These are phyloP conservation scores for Melanerpes aurifrons DNA, from an alignment of 2,113 vertebrate genomes.

Conservation along the genomic window DNA sequence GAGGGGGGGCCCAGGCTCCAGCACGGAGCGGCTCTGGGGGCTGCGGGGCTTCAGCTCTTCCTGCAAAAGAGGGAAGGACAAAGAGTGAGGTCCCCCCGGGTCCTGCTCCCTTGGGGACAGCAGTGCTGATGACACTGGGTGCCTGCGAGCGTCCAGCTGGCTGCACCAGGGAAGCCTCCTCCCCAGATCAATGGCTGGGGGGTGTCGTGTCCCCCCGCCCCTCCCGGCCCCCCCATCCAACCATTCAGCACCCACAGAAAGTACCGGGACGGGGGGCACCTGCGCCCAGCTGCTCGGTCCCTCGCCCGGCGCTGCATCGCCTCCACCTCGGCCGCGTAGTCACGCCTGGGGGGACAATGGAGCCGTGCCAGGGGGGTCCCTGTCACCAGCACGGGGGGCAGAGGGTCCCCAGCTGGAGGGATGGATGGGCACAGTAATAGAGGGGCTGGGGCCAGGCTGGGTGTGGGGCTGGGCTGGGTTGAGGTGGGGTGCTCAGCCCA, in stretches of 20 bases:
- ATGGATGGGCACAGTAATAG: neutral
- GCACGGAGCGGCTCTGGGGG: neutral
- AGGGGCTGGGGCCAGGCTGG: neutral
- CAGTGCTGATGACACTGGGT: rapidly evolving
- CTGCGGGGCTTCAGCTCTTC: neutral
- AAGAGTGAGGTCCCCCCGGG: neutral
- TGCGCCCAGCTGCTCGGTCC: neutral
- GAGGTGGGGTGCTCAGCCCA: neutral
- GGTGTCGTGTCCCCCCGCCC: too few species aligned
- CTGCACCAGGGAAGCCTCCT: neutral
- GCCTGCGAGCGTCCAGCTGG: neutral
- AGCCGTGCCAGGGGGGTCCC: neutral
- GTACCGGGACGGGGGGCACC: slow-evolving; percentile 23
- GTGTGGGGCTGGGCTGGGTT: neutral
- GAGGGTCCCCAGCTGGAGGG: neutral
- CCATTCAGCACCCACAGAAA: neutral
- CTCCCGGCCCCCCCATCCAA: too few species aligned
- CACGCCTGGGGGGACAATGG: neutral
- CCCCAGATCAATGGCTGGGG: neutral
- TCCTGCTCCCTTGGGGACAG: neutral
- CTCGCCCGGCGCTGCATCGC: neutral
- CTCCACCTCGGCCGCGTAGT: neutral
- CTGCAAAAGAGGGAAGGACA: neutral
- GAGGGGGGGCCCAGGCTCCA: neutral
- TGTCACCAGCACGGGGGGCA: neutral